Base-by-base conservation (phyloP, 2,113 vertebrate species). In the Actenoides hombroni region DNA sequence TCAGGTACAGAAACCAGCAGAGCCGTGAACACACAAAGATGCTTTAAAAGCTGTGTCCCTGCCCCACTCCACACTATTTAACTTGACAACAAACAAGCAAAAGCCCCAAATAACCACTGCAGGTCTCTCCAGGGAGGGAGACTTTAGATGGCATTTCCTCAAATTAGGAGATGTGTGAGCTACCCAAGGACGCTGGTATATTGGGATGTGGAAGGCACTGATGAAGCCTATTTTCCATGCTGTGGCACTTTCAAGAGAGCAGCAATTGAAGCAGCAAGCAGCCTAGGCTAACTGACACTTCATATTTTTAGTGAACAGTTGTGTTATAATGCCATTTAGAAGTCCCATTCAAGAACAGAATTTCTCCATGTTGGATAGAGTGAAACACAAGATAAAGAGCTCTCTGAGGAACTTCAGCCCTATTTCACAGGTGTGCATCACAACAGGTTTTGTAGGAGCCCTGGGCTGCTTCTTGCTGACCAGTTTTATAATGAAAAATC, bases 201-300 rank as follows among this genome's bases (percentile, higher is more conserved):
- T 39, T 12, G 46, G 54, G 68, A 90, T 53, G 39, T 56, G 44
- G 83, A 96, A 93, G 48, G 77, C 23, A 16, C 48, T 65, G 80
- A 92, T 57, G 80, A 80, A 93, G 44, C 29, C 44, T 39, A 76
- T 95, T 95, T 95, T 79, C 78, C 86, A 76, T 13, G 77, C 93
- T 93, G 78, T 25, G 81, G 71, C 63, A 53, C 68, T 86, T 90
- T n/a, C 26, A 87, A 49, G 37, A 86, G 63, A 53, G 59, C 28
- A 92, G 35, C 81, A 92, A 88, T 70, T 88, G 77, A 83, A 96
- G 83, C 92, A 95, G 92, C 92, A 92, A 83, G 83, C 73, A 20
- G 42, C 76, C 71, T 29, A 74, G n/a, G 71, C 63, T 89, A 70
- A 87, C 49, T 76, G 69, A 83, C 63, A 54, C 71, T 84, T 94